Evolutionary conservation across 1,140 invertebrate genomes (phyloP).

Genomic region (Drosophila orosa): DNA sequence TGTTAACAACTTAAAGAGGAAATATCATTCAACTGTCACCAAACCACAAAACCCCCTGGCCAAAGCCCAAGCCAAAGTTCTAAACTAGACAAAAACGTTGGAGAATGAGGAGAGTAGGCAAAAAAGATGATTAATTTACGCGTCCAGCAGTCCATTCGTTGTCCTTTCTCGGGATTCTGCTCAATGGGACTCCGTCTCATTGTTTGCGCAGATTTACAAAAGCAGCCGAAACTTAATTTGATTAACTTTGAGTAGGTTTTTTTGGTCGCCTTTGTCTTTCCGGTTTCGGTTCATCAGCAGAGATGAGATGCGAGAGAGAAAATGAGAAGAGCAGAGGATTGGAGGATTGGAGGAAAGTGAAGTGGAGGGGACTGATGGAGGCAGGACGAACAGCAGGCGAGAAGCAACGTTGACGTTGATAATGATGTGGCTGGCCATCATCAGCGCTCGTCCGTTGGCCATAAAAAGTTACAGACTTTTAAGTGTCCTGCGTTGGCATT

Average conservation of each 20-base stretch:
- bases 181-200: constrained; percentile 33
- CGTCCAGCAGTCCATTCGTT: constrained; percentile 60
- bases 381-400: constrained; percentile 6
- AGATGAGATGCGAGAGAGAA: constrained; percentile 18
- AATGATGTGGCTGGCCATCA: constrained; percentile 72
- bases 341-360: not conserved
- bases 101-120: constrained; percentile 17
- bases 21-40: constrained; percentile 37
- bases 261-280: constrained; percentile 62
- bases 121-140: constrained; percentile 79
- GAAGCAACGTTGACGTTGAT: constrained; percentile 50
- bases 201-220: constrained; percentile 64
- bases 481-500: constrained; percentile 64
- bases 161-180: constrained; percentile 22
- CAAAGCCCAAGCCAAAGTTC: constrained; percentile 26
- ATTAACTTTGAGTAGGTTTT: constrained; percentile 73
- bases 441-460: constrained; percentile 47
- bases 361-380: constrained; percentile 8
- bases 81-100: constrained; percentile 24
- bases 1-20: constrained; percentile 12
- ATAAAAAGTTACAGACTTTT: constrained; percentile 61
- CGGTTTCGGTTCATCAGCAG: constrained; percentile 65
- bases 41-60: constrained; percentile 33
- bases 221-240: constrained; percentile 75
- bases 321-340: constrained; percentile 23